phyloP scores from a whole-genome alignment of 2,888 invertebrate genomes.

The Drosophila leonis region DNA sequence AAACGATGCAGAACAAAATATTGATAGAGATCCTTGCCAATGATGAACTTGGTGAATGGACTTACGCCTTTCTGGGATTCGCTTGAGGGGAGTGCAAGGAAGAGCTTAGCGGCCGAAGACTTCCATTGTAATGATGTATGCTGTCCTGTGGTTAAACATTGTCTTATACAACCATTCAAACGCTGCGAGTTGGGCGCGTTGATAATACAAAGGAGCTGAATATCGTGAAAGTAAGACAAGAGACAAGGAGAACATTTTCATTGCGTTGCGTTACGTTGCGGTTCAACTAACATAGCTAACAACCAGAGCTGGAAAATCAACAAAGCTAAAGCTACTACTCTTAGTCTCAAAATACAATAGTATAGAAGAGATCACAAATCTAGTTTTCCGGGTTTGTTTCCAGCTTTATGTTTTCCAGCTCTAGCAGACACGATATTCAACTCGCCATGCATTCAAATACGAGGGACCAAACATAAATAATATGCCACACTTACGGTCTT shows the following conservation, averaged over 20 bases:
- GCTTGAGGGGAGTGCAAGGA: slow-evolving; percentile 87
- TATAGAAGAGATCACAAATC: slow-evolving; percentile 2
- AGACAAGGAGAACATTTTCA: slow-evolving; percentile 61
- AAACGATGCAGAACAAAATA: background rate
- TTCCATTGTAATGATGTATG: slow-evolving; percentile 85
- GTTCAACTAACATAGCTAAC: slow-evolving; percentile 39
- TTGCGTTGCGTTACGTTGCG: slow-evolving; percentile 40
- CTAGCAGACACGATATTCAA: slow-evolving; percentile 84
- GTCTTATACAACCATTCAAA: slow-evolving; percentile 86
- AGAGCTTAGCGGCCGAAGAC: slow-evolving; percentile 87
- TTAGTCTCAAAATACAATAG: background rate
- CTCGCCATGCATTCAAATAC: slow-evolving; percentile 83
- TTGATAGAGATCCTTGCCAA: background rate
- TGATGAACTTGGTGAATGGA: slow-evolving; percentile 20
- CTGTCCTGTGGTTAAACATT: slow-evolving; percentile 86
- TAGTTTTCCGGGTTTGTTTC: background rate
- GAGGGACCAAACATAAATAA: slow-evolving; percentile 16
- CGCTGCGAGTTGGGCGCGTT: slow-evolving; percentile 86
- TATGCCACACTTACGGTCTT: slow-evolving; percentile 83
- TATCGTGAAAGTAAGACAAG: slow-evolving; percentile 82
- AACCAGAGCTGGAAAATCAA: slow-evolving; percentile 42
- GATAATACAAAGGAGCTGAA: slow-evolving; percentile 86
- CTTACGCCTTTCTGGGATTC: slow-evolving; percentile 88
- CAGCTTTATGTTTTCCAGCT: slow-evolving; percentile 45
- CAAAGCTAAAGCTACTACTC: slow-evolving; percentile 5